A percentile compares a stretch with the other conserved stretches of the same genome.
Evolutionary conservation across 2,888 invertebrate species (phyloP).

Genomic region (Dasysyrphus albostriatus): DNA sequence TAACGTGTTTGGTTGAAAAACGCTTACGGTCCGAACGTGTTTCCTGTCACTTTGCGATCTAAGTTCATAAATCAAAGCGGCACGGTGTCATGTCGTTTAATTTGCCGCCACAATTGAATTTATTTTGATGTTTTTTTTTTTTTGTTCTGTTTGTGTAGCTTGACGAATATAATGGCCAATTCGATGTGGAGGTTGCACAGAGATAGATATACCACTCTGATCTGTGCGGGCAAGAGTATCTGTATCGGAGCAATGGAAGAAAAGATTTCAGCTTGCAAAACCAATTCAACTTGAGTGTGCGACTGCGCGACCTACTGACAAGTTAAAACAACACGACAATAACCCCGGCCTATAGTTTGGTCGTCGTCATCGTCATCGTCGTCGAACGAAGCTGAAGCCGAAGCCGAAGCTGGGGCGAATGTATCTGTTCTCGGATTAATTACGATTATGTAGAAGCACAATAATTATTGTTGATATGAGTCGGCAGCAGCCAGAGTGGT

Average conservation of each 20-base stretch:
- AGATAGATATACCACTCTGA: constrained; percentile 37
- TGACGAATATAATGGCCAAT: constrained; percentile 46
- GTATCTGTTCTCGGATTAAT: constrained; percentile 62
- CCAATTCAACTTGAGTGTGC: constrained; percentile 34
- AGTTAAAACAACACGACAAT: constrained; percentile 61
- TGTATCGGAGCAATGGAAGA: constrained; percentile 14
- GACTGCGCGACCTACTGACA: constrained; percentile 59
- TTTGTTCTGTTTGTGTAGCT: constrained; percentile 1
- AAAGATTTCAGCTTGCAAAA: constrained; percentile 32
- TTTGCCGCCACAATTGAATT: constrained; percentile 75
- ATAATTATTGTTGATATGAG: constrained; percentile 76
- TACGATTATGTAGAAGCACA: constrained; percentile 75
- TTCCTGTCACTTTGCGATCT: constrained; percentile 74
- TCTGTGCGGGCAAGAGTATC: constrained; percentile 9
- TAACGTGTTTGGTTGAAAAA: constrained; percentile 55
- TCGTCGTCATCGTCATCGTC: background rate
- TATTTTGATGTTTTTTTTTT: constrained; percentile 66
- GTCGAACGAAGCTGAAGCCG: background rate
- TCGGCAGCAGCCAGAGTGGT: constrained; percentile 18
- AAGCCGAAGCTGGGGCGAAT: constrained; percentile 23
- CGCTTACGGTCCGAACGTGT: constrained; percentile 69
- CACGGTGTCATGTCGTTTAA: constrained; percentile 75
- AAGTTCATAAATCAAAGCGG: constrained; percentile 74
- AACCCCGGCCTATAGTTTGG: constrained; percentile 34
- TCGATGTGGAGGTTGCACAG: constrained; percentile 24